Conservation (phyloP, 2,888 invertebrate species). For the Thera obeliscata region DNA sequence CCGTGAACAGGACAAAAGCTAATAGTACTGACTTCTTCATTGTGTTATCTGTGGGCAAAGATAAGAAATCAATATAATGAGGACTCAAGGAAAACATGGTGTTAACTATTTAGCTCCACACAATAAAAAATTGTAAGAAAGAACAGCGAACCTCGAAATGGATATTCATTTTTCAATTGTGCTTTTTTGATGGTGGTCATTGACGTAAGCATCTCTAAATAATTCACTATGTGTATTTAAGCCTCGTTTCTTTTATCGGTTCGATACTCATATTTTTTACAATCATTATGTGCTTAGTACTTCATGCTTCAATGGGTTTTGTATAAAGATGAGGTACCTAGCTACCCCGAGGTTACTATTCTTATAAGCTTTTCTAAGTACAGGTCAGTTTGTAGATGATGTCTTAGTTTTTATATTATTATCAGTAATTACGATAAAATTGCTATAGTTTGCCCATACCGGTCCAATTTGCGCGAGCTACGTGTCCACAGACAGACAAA, state of each 20-base stretch:
- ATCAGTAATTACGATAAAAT: background rate
- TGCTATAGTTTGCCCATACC: background rate
- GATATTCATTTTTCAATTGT: too few species aligned
- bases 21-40: slow-evolving; percentile 49
- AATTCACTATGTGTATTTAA: too few species aligned
- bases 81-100: background rate
- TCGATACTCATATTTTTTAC: too few species aligned
- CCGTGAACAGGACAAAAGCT: slow-evolving; percentile 56
- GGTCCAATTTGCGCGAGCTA: slow-evolving; percentile 2
- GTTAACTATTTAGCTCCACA: background rate
- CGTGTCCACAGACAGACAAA: background rate
- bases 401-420: background rate
- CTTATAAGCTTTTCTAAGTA: background rate
- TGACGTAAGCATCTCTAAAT: too few species aligned
- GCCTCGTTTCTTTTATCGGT: too few species aligned
- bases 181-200: too few species aligned
- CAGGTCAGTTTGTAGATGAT: background rate
- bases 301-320: background rate
- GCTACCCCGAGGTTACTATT: background rate
- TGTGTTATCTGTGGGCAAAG: slow-evolving; percentile 42
- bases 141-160: too few species aligned
- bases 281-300: background rate
- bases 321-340: background rate
- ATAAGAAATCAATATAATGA: background rate
- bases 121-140: too few species aligned